Conservation (phyloP, 2,797 vertebrate species). For the Rallus crepitans region DNA sequence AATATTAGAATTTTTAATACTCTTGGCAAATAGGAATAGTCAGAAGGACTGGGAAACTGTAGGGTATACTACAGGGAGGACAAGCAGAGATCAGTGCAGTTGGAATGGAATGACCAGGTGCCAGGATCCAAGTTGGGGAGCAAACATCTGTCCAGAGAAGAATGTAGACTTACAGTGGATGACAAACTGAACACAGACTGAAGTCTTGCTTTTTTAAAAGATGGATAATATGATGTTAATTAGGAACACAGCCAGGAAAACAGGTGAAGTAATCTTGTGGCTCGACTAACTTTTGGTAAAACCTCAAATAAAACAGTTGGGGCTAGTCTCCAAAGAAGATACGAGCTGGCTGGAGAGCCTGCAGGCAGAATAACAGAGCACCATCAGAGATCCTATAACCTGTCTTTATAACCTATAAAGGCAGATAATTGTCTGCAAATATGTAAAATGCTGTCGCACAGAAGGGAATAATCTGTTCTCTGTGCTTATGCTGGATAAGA, state of each 20-base stretch:
- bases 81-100: background rate
- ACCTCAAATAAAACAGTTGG: background rate
- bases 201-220: background rate
- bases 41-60: background rate
- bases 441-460: background rate
- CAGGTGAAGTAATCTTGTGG: background rate
- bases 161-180: background rate
- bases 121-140: background rate
- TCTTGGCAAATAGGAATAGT: background rate
- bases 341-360: background rate
- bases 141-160: background rate
- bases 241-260: background rate
- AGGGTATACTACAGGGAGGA: background rate
- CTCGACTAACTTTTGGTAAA: background rate
- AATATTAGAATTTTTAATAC: background rate
- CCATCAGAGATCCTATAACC: background rate
- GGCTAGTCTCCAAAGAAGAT: background rate
- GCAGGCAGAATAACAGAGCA: background rate
- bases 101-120: background rate
- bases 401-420: background rate
- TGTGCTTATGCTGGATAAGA: background rate
- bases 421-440: background rate
- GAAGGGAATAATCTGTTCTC: conserved; percentile 20
- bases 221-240: background rate
- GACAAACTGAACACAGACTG: background rate